Evolutionary conservation across 1,140 invertebrate species (phyloP), one percentile per base, ranked within the genome.

Genomic region (Drosophila triauraria): DNA sequence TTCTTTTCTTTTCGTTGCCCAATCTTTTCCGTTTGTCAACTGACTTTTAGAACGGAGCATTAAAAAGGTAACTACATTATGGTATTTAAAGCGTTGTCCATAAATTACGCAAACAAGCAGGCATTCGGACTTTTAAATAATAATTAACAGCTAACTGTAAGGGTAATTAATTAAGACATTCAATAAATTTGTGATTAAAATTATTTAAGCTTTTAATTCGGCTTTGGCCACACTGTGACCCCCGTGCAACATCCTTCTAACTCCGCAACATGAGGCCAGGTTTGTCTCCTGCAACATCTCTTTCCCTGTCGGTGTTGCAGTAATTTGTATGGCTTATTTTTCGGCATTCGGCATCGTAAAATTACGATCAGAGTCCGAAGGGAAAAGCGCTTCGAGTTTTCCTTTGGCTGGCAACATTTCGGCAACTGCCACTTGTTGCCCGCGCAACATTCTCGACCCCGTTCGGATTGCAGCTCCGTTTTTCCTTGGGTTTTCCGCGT

Each of bases 401-500:
- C 13, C 25, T 25, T 9, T 30, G 4, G 25, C 68, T 68, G 50
- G 54, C 64, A 68, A 68, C 69, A 65, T 79, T 70, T 77, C 58
- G 15, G 9, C 35, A 20, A 17, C 42, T 10, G 62, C 67, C 84
- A 87, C 83, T 87, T 87, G 84, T 88, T 88, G 85, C 62, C 62
- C 46, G 13, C 12, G 67, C 67, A 20, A 68, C n/a, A 69, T 78
- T 72, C 61, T 63, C 53, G 53, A 23, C 8, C 32, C 35, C 25
- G 20, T 27, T 23, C 4, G 23, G 20, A 61, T 50, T 35, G 20
- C 23, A 20, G 60, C 35, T 54, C 25, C 48, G 30, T 12, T 54
- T 35, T 35, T 40, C 32, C 27, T 53, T 42, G 54, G 40, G 9
- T 38, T 25, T 30, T 35, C 48, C n/a, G 35, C 20, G 50, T 20